Conservation (phyloP, 2,888 invertebrate species). For the Hesperia comma region DNA sequence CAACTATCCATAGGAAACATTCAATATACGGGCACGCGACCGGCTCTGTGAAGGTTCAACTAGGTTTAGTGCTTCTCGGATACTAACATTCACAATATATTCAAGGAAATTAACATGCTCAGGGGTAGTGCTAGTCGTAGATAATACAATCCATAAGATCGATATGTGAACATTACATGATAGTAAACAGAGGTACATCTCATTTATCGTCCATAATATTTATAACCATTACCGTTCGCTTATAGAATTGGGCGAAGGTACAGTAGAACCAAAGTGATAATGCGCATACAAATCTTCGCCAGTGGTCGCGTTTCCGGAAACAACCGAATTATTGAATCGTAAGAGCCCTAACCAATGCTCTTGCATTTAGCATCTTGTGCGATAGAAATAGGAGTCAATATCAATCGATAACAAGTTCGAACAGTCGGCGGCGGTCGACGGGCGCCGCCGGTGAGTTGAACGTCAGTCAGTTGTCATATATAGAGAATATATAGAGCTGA, state of each 20-base stretch:
- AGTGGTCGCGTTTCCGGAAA: too few relatives aligned
- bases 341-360: too few relatives aligned
- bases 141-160: constrained; percentile 5
- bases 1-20: constrained; percentile 35
- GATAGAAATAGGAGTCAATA: too few relatives aligned
- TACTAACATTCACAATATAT: constrained; percentile 31
- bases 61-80: constrained; percentile 26
- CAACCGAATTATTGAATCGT: too few relatives aligned
- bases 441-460: too few relatives aligned
- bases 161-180: background rate
- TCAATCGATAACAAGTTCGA: too few relatives aligned
- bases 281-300: too few relatives aligned
- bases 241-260: background rate
- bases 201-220: background rate
- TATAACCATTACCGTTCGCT: constrained; percentile 15
- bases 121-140: constrained; percentile 8
- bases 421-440: too few relatives aligned
- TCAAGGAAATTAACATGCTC: constrained; percentile 31
- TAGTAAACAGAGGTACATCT: constrained; percentile 7
- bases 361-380: too few relatives aligned
- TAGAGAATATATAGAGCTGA: too few relatives aligned
- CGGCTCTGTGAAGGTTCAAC: constrained; percentile 43
- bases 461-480: too few relatives aligned
- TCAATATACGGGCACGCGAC: constrained; percentile 33
- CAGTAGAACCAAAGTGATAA: too few relatives aligned